A percentile compares a stretch with the other conserved stretches of the same genome.
These are phyloP conservation scores for Silurus meridionalis DNA, from an alignment of 2,113 vertebrate genomes.

Conservation along the genomic window DNA sequence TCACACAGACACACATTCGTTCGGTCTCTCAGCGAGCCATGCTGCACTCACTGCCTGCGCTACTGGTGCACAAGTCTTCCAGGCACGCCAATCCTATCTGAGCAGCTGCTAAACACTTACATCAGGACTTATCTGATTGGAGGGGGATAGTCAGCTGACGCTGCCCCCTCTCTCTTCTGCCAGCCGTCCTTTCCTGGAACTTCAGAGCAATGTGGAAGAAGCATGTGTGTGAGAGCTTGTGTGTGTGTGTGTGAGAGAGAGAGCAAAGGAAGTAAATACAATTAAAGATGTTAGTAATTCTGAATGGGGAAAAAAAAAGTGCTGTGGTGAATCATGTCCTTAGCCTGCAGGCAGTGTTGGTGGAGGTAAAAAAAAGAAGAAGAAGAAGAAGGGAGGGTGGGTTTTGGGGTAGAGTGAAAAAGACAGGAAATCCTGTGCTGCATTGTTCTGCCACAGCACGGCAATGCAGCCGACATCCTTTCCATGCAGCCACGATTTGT, in stretches of 20 bases:
- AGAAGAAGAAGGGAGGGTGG: neutral
- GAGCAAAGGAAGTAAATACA: neutral
- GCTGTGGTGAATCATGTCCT: neutral
- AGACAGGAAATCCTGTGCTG: slow-evolving; percentile 73
- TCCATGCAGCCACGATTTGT: slow-evolving; percentile 40
- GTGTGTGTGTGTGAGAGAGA: slow-evolving; percentile 33
- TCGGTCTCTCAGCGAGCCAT: slow-evolving; percentile 73
- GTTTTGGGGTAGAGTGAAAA: slow-evolving; percentile 45
- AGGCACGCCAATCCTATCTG: slow-evolving; percentile 80
- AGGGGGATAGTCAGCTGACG: slow-evolving; percentile 84
- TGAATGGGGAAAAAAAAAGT: slow-evolving; percentile 25
- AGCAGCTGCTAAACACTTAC: slow-evolving; percentile 90
- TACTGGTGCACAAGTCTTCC: slow-evolving; percentile 45
- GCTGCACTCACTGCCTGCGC: slow-evolving; percentile 71
- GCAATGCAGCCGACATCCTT: slow-evolving; percentile 72
- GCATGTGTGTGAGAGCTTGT: slow-evolving; percentile 39
- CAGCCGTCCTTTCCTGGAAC: slow-evolving; percentile 81
- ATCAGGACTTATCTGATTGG: slow-evolving; percentile 93
- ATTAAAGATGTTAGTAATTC: neutral
- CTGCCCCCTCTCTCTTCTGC: slow-evolving; percentile 54
- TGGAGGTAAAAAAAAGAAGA: neutral
- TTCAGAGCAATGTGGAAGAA: slow-evolving; percentile 74
- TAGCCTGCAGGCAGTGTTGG: neutral
- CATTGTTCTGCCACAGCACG: slow-evolving; percentile 63
- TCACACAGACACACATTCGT: neutral